These are phyloP conservation scores for Drosophila novamexicana DNA, from an alignment of 1,140 invertebrate species.

Conservation along the genomic window DNA sequence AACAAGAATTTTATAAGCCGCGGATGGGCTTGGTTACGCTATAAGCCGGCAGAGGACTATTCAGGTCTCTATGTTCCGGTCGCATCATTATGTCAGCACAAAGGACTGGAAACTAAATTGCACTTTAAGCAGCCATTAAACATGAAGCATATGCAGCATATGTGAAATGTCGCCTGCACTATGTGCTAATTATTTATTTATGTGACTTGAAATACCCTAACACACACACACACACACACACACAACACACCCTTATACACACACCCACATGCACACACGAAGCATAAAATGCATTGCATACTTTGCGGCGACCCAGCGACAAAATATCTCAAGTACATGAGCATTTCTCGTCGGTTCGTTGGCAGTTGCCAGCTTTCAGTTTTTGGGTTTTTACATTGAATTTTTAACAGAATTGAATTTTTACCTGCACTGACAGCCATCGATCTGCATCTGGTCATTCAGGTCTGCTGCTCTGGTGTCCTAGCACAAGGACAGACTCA, in stretches of 20 bases:
- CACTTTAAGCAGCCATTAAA: conserved; percentile 56
- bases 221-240: conserved; percentile 6
- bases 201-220: conserved; percentile 34
- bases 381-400: conserved; percentile 8
- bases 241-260: background rate
- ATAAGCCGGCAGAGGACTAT: background rate
- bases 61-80: conserved; percentile 1
- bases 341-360: background rate
- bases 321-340: conserved; percentile 31
- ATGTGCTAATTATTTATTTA: conserved; percentile 53
- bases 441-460: conserved; percentile 29
- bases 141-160: conserved; percentile 34
- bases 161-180: conserved; percentile 41
- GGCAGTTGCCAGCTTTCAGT: background rate
- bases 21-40: background rate
- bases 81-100: conserved; percentile 47
- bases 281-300: conserved; percentile 33
- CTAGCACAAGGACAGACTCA: conserved; percentile 29
- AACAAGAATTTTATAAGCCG: conserved; percentile 36
- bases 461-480: background rate
- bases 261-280: background rate
- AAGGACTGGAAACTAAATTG: conserved; percentile 53
- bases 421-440: conserved; percentile 19
- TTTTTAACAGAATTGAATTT: conserved; percentile 20
- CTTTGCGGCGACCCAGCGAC: conserved; percentile 12